Conservation (phyloP, 2,797 vertebrate genomes). For the Varecia variegata region DNA sequence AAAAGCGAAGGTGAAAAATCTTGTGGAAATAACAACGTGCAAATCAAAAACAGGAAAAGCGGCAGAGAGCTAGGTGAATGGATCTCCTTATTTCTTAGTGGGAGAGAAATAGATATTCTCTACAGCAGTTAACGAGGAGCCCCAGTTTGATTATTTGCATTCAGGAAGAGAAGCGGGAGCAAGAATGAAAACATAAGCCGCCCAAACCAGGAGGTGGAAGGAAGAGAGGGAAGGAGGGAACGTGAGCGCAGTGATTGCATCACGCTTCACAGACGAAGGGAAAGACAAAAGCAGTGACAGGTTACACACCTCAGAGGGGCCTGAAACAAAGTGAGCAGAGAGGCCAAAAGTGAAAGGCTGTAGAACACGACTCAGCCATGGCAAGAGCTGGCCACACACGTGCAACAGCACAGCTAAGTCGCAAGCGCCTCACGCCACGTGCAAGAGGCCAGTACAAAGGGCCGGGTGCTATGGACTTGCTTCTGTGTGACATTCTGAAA, state of each 20-base stretch:
- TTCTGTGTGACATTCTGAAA: background rate
- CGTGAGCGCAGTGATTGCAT: fast-evolving
- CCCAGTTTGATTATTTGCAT: background rate
- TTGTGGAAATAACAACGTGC: too few species aligned
- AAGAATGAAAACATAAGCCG: background rate
- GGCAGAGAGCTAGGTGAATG: background rate
- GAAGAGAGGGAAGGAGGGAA: background rate
- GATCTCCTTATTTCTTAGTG: background rate
- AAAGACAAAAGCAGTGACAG: fast-evolving
- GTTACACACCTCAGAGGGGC: background rate
- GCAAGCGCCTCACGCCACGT: fast-evolving
- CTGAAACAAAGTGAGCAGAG: too few species aligned
- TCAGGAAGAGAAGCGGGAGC: background rate
- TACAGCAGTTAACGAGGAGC: background rate
- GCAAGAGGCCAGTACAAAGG: background rate
- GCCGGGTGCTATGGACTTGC: too few species aligned
- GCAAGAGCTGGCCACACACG: background rate
- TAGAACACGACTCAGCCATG: background rate
- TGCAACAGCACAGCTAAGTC: too few species aligned
- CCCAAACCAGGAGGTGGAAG: too few species aligned
- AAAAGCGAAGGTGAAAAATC: background rate
- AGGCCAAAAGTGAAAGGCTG: background rate
- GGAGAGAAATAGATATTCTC: background rate
- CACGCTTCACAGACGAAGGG: background rate
- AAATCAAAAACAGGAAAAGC: background rate